Conservation (phyloP, 1,140 invertebrate species). For the Mamestra configurata region DNA sequence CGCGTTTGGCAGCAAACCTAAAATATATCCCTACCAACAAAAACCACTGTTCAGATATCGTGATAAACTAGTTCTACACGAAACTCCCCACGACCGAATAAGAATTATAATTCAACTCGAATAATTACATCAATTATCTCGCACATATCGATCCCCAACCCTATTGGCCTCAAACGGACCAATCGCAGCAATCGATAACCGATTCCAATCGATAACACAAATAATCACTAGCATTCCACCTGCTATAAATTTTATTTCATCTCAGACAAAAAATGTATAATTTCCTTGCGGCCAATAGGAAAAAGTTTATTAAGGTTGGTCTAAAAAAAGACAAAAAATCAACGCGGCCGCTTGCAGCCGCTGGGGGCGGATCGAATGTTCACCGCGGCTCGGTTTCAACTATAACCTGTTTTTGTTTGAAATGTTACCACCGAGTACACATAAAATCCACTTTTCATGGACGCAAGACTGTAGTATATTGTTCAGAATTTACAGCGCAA, state of each 20-base stretch:
- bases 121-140: constrained; percentile 50
- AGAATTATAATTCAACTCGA: constrained; percentile 40
- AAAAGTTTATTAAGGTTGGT: constrained; percentile 79
- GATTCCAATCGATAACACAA: constrained; percentile 73
- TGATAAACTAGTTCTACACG: constrained; percentile 70
- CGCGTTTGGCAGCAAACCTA: constrained; percentile 75
- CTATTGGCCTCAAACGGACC: constrained; percentile 65
- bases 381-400: constrained; percentile 58
- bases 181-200: constrained; percentile 69
- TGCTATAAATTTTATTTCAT: constrained; percentile 83
- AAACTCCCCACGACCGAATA: constrained; percentile 53
- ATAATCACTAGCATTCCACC: constrained; percentile 67
- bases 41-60: constrained; percentile 57
- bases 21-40: constrained; percentile 59
- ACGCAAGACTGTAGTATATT: neutral
- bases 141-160: constrained; percentile 54
- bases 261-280: constrained; percentile 72
- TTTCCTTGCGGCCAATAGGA: constrained; percentile 82
- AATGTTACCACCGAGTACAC: constrained; percentile 1
- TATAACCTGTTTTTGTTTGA: constrained; percentile 68
- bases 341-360: constrained; percentile 64
- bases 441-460: constrained; percentile 6
- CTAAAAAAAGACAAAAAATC: constrained; percentile 75
- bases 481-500: too few relatives aligned
- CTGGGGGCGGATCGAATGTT: constrained; percentile 74